A percentile compares a stretch with the other conserved stretches of the same genome.
phyloP scores from a whole-genome alignment of 2,113 vertebrate genomes.

The Chloebia gouldiae region DNA sequence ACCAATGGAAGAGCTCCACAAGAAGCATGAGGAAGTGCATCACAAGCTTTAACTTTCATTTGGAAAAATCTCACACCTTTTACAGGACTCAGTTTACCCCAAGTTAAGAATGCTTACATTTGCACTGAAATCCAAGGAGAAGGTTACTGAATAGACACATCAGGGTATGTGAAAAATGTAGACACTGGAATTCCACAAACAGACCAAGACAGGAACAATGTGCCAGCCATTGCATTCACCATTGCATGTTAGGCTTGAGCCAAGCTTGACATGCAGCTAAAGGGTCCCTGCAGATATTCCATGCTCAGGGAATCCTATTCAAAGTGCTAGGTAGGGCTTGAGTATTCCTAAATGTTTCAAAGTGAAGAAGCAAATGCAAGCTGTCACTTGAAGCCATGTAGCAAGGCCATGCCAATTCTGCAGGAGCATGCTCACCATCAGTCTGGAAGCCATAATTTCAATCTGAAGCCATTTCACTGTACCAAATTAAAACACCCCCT shows the following conservation, averaged over 20 bases:
- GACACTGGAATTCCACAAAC: background rate
- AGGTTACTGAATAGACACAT: background rate
- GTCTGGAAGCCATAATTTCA: background rate
- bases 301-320: background rate
- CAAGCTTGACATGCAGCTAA: background rate
- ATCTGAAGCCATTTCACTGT: background rate
- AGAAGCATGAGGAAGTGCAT: background rate
- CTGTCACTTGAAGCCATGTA: background rate
- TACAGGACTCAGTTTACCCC: background rate
- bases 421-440: background rate
- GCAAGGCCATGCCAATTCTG: background rate
- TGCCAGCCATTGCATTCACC: background rate
- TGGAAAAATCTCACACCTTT: background rate
- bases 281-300: background rate
- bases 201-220: background rate
- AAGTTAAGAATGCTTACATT: background rate
- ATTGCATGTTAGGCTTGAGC: no score
- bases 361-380: background rate
- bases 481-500: background rate
- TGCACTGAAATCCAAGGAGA: background rate
- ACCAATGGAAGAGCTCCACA: background rate
- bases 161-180: background rate
- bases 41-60: background rate
- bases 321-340: accelerated
- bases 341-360: background rate